Evolutionary conservation across 92 coral and sea anemone genomes (phyloP), one percentile per base, ranked within the genome.

Genomic region (Porites evermanni): DNA sequence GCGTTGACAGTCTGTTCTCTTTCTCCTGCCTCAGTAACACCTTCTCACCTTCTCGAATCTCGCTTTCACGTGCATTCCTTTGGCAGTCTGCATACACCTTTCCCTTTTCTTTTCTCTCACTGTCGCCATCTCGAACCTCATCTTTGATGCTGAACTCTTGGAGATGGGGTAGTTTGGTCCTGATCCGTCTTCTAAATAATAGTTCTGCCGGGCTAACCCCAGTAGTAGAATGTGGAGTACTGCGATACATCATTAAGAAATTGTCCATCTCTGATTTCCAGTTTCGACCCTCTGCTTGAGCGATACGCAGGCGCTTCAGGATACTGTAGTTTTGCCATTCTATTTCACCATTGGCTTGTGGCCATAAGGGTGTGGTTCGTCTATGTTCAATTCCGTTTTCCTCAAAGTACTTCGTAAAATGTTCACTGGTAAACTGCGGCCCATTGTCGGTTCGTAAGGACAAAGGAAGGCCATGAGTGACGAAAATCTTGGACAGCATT

Each of bases 281-380:
- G 76, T 53, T 75, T 14, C 91, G 78, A 64, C 83, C 88, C 21
- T 80, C 87, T 38, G 81, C 91, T 80, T 80, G 82, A 50, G 86
- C 82, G 72, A 80, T 80, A 18, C 54, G 87, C 64, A 87, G 71
- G 58, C 70, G 26, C 26, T 24, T 24, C 26, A 24, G 26, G 26
- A 24, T 87, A 66, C 81, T 80, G 61, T 87, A 77, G 23, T 87
- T 87, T 64, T 87, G 87, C 72, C 77, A 61, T 51, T 54, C 60
- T 26, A 59, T 82, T 60, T 82, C 73, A 16, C 83, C 53, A 7
- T 70, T 58, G 17, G 79, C 67, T 69, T 69, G 87, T 6, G 81
- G 80, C 84, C 84, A 85, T 44, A 67, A 76, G 65, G 63, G 80
- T 12, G 78, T 61, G 67, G 81, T 72, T 80, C 81, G 53, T 23